These are phyloP conservation scores for Montipora foliosa DNA, from an alignment of 64 coral and sea anemone genomes.

Conservation along the genomic window DNA sequence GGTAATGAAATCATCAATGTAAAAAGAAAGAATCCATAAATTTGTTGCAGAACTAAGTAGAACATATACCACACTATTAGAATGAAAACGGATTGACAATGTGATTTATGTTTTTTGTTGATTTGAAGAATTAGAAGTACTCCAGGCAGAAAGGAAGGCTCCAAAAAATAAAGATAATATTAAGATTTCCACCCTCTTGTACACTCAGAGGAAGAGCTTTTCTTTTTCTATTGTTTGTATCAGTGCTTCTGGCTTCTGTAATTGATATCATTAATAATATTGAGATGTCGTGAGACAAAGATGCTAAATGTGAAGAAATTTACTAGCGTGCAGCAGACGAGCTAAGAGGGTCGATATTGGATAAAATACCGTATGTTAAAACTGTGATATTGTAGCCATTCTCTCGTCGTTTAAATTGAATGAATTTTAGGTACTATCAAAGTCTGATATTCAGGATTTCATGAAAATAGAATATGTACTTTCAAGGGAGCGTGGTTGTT, in stretches of 20 bases:
- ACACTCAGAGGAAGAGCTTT: neutral
- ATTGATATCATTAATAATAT: conserved; percentile 39
- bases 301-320: conserved; percentile 30
- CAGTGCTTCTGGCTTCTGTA: conserved; percentile 18
- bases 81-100: neutral
- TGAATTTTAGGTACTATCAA: neutral
- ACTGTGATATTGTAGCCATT: neutral
- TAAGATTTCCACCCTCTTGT: conserved; percentile 4
- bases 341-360: neutral
- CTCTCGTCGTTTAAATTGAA: neutral
- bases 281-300: conserved; percentile 9
- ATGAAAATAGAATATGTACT: neutral
- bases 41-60: conserved; percentile 17
- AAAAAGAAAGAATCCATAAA: conserved; percentile 41
- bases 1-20: conserved; percentile 53
- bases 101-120: conserved; percentile 34
- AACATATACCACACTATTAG: neutral
- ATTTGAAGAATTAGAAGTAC: conserved; percentile 7
- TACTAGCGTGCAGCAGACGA: neutral
- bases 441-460: neutral
- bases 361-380: neutral
- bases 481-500: neutral
- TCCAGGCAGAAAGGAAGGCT: neutral
- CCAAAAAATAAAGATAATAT: conserved; percentile 22
- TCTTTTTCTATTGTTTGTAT: conserved; percentile 24